These are phyloP conservation scores for Bombus vancouverensis DNA, from an alignment of 1,140 invertebrate species.

Conservation along the genomic window DNA sequence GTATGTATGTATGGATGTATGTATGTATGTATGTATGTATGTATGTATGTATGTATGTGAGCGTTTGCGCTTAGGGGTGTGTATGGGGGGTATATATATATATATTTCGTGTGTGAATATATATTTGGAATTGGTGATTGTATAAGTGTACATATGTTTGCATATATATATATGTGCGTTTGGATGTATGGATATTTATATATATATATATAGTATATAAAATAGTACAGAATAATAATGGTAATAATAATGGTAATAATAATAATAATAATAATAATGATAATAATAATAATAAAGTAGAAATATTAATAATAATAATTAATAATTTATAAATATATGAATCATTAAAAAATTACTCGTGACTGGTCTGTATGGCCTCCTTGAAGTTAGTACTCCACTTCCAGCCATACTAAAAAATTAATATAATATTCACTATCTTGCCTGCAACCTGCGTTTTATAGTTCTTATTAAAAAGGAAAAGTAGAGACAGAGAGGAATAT, in stretches of 20 bases:
- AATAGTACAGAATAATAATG: constrained; percentile 69
- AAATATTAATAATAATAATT: constrained; percentile 73
- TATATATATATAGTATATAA: constrained; percentile 66
- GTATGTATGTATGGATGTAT: neutral
- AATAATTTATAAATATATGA: constrained; percentile 77
- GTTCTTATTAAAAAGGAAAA: constrained; percentile 42
- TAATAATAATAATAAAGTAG: constrained; percentile 64
- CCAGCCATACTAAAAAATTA: constrained; percentile 91
- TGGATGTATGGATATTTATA: constrained; percentile 1
- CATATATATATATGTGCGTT: constrained; percentile 42
- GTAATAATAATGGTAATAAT: constrained; percentile 56
- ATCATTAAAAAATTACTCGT: constrained; percentile 86
- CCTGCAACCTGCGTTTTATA: constrained; percentile 53
- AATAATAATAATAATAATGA: constrained; percentile 58
- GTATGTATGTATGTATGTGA: neutral
- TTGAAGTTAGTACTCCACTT: constrained; percentile 97
- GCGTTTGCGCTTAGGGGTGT: neutral
- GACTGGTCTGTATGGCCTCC: constrained; percentile 90
- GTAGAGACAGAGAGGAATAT: constrained; percentile 20
- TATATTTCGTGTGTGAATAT: constrained; percentile 19
- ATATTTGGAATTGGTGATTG: neutral
- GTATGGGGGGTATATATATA: neutral
- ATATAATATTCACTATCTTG: constrained; percentile 78
- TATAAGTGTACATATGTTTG: constrained; percentile 61
- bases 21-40: neutral